phyloP scores from a whole-genome alignment of 2,888 invertebrate genomes.

The Cephonodes hylas region DNA sequence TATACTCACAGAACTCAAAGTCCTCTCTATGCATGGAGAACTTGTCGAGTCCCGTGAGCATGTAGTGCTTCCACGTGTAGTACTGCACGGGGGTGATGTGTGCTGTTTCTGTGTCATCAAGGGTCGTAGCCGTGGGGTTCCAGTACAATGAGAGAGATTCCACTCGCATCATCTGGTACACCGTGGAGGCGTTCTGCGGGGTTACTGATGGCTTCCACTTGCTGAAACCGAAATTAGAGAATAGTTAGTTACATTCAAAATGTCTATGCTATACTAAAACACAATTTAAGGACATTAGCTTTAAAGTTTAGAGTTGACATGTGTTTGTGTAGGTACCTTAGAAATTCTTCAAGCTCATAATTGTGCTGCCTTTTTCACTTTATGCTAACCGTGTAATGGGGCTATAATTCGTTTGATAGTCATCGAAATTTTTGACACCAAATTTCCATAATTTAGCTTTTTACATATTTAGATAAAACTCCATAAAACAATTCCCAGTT shows the following conservation, averaged over 20 bases:
- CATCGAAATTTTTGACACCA: too few species aligned
- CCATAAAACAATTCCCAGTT: too few species aligned
- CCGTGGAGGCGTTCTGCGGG: constrained; percentile 79
- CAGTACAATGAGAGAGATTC: constrained; percentile 89
- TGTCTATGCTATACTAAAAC: too few species aligned
- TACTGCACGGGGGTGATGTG: constrained; percentile 80
- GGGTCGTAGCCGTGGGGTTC: constrained; percentile 82
- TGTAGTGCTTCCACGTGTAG: constrained; percentile 87
- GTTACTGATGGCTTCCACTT: constrained; percentile 89
- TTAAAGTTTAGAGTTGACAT: too few species aligned
- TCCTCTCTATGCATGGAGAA: constrained; percentile 89
- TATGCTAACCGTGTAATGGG: too few species aligned
- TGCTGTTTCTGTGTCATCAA: constrained; percentile 78
- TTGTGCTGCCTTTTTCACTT: too few species aligned
- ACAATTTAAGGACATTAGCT: too few species aligned
- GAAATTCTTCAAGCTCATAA: too few species aligned
- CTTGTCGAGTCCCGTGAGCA: constrained; percentile 87
- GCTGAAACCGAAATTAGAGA: constrained; percentile 54
- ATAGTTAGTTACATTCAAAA: background rate
- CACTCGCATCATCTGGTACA: constrained; percentile 88
- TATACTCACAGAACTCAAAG: constrained; percentile 88
- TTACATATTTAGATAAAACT: too few species aligned
- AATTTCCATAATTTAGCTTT: too few species aligned
- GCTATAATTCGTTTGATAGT: too few species aligned
- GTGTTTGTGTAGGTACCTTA: too few species aligned